A percentile compares a stretch with the other conserved stretches of the same genome.
phyloP scores from a whole-genome alignment of 2,888 invertebrate species.

The Eristalis arbustorum region DNA sequence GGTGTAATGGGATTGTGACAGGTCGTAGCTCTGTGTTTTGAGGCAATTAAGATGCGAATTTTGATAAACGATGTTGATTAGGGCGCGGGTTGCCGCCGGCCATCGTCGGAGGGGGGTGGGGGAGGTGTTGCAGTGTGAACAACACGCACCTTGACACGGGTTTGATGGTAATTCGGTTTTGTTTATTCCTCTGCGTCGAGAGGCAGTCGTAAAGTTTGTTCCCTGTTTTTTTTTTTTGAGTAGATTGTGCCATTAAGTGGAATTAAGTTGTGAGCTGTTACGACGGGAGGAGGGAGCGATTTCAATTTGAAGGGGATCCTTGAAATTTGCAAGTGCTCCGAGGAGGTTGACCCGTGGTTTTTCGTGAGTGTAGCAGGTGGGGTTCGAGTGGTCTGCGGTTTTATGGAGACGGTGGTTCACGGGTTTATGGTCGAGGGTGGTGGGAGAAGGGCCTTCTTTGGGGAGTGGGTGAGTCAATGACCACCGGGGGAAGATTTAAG shows the following conservation, averaged over 20 bases:
- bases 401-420: no score
- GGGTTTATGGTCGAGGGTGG: no score
- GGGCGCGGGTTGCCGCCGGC: background rate
- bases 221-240: background rate
- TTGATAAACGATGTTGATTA: slow-evolving; percentile 49
- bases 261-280: background rate
- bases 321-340: no score
- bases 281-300: background rate
- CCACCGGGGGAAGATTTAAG: no score
- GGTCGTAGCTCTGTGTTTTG: slow-evolving; percentile 34
- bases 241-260: background rate
- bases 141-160: background rate
- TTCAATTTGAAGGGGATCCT: background rate
- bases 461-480: no score
- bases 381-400: no score
- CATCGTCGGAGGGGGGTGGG: background rate
- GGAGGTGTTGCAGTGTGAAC: background rate
- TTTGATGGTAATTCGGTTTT: background rate
- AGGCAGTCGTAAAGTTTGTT: background rate
- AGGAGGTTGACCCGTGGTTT: no score
- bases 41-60: slow-evolving; percentile 50
- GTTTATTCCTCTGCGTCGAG: background rate
- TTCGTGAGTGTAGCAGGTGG: no score
- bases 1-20: slow-evolving; percentile 50
- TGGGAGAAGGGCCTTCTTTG: no score